Evolutionary conservation across 1,140 invertebrate species (phyloP).

Genomic region (Drosophila pectinifera): DNA sequence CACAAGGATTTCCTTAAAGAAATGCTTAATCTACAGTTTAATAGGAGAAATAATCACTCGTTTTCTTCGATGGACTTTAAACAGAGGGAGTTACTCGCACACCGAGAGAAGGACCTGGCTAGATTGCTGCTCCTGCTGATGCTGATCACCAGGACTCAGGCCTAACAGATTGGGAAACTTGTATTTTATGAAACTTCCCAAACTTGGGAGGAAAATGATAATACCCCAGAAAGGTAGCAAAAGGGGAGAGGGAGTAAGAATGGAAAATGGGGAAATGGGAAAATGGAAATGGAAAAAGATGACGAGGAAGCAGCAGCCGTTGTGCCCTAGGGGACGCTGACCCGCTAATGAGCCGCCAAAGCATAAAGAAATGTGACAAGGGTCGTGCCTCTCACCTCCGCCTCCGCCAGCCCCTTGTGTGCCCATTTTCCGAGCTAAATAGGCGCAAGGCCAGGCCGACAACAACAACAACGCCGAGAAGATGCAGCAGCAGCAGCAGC

Average conservation of each 20-base stretch:
- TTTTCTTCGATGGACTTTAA: too few relatives aligned
- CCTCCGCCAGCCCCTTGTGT: conserved; percentile 1
- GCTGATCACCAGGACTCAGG: too few relatives aligned
- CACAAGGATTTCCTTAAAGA: too few relatives aligned
- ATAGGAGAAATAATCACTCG: too few relatives aligned
- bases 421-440: conserved; percentile 23
- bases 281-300: conserved; percentile 7
- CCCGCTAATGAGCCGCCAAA: conserved; percentile 61
- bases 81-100: too few relatives aligned
- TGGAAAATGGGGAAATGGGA: not conserved
- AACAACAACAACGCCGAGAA: conserved; percentile 19
- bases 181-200: not conserved
- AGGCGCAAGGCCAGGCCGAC: conserved; percentile 52
- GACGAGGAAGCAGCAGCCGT: conserved; percentile 13
- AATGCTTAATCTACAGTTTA: too few relatives aligned
- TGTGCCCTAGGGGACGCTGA: conserved; percentile 40
- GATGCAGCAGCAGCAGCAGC: conserved; percentile 2
- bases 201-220: not conserved
- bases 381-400: conserved; percentile 18
- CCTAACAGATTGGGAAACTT: not conserved
- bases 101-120: not conserved
- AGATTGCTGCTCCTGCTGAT: not conserved
- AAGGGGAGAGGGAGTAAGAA: conserved; percentile 11
- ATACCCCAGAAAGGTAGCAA: not conserved
- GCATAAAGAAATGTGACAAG: conserved; percentile 52